These are phyloP conservation scores for Oligia strigilis DNA, from an alignment of 2,888 invertebrate genomes.

Conservation along the genomic window DNA sequence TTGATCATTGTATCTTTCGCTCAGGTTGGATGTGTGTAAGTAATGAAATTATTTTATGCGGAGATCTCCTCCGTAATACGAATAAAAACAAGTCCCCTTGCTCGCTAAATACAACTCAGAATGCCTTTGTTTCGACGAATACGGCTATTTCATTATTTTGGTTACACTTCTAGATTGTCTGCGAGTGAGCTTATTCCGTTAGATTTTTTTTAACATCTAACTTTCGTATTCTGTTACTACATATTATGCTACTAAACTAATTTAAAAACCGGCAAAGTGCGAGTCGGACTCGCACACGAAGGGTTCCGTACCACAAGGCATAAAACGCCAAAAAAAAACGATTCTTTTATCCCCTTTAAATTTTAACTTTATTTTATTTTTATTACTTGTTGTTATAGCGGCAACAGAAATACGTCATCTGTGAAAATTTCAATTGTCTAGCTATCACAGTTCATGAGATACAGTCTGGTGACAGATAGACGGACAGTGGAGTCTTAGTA, in stretches of 20 bases:
- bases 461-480: no score
- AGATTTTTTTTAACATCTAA: neutral
- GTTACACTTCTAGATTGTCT: neutral
- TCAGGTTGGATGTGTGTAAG: constrained; percentile 2
- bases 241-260: neutral
- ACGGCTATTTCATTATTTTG: constrained; percentile 7
- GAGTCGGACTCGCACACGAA: no score
- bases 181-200: neutral
- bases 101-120: neutral
- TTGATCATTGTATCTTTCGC: constrained; percentile 16
- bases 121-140: constrained; percentile 1
- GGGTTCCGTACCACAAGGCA: no score
- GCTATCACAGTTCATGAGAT: no score
- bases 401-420: no score
- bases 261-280: neutral
- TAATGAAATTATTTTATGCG: constrained; percentile 28
- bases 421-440: no score
- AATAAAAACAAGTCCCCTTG: constrained; percentile 12
- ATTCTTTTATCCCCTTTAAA: no score
- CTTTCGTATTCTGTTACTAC: neutral
- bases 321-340: no score
- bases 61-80: neutral
- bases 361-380: no score
- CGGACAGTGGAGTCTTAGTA: no score
- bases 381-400: no score